These are phyloP conservation scores for Astropecten irregularis DNA, from an alignment of 53 echinoderm and acorn worm genomes.

Conservation along the genomic window DNA sequence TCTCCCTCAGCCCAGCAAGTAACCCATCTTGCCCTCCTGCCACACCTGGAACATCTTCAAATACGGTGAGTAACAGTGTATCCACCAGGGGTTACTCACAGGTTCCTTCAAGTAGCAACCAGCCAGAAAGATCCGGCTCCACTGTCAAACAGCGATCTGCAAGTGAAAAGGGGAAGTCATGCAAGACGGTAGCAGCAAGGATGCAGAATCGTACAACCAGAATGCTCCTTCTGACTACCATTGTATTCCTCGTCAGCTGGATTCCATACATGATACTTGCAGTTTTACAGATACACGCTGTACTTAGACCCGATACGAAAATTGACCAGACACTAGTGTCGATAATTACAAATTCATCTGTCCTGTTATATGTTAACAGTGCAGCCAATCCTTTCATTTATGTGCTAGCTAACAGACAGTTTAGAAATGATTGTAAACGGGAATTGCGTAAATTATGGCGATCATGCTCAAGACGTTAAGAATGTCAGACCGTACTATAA, in stretches of 20 bases:
- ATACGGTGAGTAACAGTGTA: not conserved
- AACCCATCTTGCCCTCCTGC: not conserved
- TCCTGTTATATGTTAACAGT: constrained; percentile 64
- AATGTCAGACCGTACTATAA: too few species aligned
- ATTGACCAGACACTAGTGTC: not conserved
- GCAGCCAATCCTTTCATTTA: constrained; percentile 81
- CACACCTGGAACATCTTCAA: not conserved
- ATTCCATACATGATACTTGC: constrained; percentile 46
- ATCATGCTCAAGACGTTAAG: constrained; percentile 8
- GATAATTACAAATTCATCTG: not conserved
- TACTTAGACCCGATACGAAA: not conserved
- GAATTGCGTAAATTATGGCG: constrained; percentile 32
- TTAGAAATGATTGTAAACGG: constrained; percentile 62
- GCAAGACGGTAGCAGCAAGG: constrained; percentile 27
- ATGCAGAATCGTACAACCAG: constrained; percentile 57
- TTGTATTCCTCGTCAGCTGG: constrained; percentile 71
- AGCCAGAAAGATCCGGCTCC: not conserved
- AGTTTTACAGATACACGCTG: not conserved
- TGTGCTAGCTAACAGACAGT: constrained; percentile 68
- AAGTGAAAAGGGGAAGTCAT: constrained; percentile 8
- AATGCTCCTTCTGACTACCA: constrained; percentile 78
- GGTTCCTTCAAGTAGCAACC: not conserved
- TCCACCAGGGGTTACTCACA: not conserved
- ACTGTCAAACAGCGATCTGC: not conserved
- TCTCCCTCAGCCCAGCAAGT: not conserved